These are phyloP conservation scores for Phylloscopus collybita DNA, from an alignment of 2,797 vertebrate genomes.

Conservation along the genomic window DNA sequence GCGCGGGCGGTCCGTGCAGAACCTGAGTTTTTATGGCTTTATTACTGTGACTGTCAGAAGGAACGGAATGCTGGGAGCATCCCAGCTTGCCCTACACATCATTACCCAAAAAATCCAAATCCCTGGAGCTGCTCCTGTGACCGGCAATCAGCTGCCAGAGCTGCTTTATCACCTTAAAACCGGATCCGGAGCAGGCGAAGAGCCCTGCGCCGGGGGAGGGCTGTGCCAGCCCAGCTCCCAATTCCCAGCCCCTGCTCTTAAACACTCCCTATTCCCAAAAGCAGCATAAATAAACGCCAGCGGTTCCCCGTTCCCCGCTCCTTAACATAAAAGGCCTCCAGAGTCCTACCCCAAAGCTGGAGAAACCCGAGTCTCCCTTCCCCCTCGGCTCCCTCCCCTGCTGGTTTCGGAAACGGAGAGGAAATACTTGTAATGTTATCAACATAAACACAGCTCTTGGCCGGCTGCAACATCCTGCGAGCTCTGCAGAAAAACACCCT, in stretches of 20 bases:
- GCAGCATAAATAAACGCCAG: not conserved
- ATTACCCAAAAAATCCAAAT: not conserved
- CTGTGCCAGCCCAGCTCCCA: not conserved
- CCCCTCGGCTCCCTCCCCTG: slow-evolving; percentile 45
- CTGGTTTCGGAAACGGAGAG: slow-evolving; percentile 51
- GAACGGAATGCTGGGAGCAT: not conserved
- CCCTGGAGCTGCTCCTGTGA: not conserved
- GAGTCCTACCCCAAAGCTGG: slow-evolving; percentile 1
- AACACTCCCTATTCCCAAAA: not conserved
- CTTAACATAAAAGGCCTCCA: not conserved
- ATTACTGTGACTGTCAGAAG: not conserved
- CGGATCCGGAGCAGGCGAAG: not conserved
- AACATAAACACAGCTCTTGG: slow-evolving; percentile 65
- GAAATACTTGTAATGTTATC: slow-evolving; percentile 70
- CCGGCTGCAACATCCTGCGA: slow-evolving; percentile 58
- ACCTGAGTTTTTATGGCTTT: not conserved
- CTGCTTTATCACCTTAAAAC: not conserved
- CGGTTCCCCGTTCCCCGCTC: rapidly evolving
- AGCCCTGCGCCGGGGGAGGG: not conserved
- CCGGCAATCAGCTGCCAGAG: not conserved
- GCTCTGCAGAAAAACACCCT: slow-evolving; percentile 51
- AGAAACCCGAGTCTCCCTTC: slow-evolving; percentile 37
- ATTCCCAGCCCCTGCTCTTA: not conserved
- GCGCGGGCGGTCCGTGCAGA: rapidly evolving
- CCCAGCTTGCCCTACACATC: not conserved